Evolutionary conservation across 2,113 vertebrate species (phyloP).

Genomic region (Todiramphus saurophagus): DNA sequence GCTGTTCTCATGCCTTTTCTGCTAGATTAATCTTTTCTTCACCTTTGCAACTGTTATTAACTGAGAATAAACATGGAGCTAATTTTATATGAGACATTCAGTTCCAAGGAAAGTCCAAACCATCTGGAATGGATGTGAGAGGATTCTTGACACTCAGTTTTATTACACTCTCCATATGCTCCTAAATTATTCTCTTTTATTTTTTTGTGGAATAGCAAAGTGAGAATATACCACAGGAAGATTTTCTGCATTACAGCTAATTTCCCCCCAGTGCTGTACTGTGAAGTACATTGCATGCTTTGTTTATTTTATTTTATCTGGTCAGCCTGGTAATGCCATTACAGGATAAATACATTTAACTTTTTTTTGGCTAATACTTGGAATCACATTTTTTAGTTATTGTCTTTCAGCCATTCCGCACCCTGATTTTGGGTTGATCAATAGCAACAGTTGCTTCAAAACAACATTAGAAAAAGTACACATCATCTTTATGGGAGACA

Average conservation of each 20-base stretch:
- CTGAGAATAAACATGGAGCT: neutral
- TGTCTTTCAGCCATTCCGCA: neutral
- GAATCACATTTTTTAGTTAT: neutral
- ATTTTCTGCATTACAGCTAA: neutral
- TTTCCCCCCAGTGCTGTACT: neutral
- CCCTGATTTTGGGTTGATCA: neutral
- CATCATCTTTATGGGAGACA: neutral
- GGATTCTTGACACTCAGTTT: neutral
- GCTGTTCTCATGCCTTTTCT: neutral
- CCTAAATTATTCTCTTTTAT: neutral
- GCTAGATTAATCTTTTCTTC: neutral
- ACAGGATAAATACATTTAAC: neutral
- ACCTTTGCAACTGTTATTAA: slow-evolving; percentile 25
- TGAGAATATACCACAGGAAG: neutral
- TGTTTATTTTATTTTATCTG: neutral
- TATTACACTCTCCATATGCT: neutral
- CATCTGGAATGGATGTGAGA: neutral
- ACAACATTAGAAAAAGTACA: neutral
- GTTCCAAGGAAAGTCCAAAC: neutral
- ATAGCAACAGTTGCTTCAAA: neutral
- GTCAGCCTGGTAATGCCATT: neutral
- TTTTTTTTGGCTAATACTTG: neutral
- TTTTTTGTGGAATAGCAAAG: neutral
- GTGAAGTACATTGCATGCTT: neutral
- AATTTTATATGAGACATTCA: neutral